Conservation (phyloP, 2,113 vertebrate genomes). For the Machaerirhynchus nigripectus region DNA sequence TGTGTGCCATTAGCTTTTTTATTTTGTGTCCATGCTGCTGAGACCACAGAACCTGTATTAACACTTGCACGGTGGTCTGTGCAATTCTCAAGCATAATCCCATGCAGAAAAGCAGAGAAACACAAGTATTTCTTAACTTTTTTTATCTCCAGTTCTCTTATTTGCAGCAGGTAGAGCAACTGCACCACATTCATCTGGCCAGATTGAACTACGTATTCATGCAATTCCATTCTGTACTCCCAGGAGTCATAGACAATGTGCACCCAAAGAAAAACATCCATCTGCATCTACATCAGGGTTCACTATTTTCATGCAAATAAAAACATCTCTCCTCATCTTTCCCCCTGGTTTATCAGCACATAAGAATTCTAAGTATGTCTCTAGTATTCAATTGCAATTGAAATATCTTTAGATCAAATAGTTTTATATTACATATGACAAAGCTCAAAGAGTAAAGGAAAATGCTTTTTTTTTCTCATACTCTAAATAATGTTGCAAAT, state of each 20-base stretch:
- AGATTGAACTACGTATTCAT: background rate
- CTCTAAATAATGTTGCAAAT: slow-evolving; percentile 5
- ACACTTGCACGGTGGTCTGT: accelerated
- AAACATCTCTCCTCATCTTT: background rate
- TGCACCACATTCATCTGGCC: background rate
- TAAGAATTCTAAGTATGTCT: background rate
- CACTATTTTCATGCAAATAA: background rate
- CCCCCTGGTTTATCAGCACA: background rate
- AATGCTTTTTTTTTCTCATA: background rate
- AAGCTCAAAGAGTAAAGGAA: background rate
- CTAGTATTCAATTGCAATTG: background rate
- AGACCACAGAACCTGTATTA: background rate
- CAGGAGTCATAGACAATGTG: background rate
- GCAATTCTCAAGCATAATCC: background rate
- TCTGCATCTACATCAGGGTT: background rate
- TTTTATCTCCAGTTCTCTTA: background rate
- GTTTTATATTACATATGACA: background rate
- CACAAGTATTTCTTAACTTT: background rate
- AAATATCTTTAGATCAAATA: background rate
- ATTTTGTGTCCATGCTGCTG: background rate
- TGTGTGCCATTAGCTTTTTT: background rate
- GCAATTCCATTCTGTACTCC: background rate
- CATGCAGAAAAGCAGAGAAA: background rate
- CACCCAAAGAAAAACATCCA: background rate
- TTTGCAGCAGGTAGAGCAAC: background rate